These are phyloP conservation scores for Sciurus niger DNA, from an alignment of 2,113 vertebrate genomes.

Conservation along the genomic window DNA sequence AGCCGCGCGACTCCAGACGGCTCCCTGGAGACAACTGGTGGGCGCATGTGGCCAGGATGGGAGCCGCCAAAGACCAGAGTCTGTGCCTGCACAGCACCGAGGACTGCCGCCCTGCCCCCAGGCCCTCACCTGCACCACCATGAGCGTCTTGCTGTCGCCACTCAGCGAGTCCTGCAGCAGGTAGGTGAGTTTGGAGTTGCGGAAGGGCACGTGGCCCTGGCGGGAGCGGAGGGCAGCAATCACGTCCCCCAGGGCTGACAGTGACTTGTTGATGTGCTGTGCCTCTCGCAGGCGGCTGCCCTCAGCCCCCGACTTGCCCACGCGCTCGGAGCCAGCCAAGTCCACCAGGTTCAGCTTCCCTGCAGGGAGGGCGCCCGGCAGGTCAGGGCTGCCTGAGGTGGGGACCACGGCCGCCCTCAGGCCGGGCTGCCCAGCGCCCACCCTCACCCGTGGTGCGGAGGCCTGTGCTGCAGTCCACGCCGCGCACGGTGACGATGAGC, in stretches of 20 bases:
- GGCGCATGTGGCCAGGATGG: neutral
- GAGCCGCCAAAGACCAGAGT: neutral
- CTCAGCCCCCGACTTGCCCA: conserved; percentile 95
- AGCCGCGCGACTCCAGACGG: neutral
- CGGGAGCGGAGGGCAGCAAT: conserved; percentile 95
- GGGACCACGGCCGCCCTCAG: accelerated
- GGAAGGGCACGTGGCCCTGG: conserved; percentile 96
- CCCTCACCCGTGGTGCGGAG: conserved; percentile 93
- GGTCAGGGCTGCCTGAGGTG: neutral
- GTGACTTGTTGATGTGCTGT: conserved; percentile 98
- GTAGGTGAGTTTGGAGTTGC: conserved; percentile 99
- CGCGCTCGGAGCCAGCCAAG: conserved; percentile 96
- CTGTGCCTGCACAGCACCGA: neutral
- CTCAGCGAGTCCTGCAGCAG: conserved; percentile 98
- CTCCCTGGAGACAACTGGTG: neutral
- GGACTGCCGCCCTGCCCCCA: neutral
- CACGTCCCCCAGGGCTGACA: conserved; percentile 96
- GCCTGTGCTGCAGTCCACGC: conserved; percentile 93
- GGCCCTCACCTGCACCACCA: conserved; percentile 96
- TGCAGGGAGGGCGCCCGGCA: conserved; percentile 65
- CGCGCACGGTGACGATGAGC: conserved; percentile 93
- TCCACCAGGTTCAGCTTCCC: conserved; percentile 98
- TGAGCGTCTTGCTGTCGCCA: conserved; percentile 98
- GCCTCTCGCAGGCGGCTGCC: conserved; percentile 96
- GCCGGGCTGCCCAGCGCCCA: accelerated